Evolutionary conservation across 37 sponge, comb jelly and placozoan genomes (phyloP), one percentile per base, ranked within the genome.

Genomic region (Spongia lamella): DNA sequence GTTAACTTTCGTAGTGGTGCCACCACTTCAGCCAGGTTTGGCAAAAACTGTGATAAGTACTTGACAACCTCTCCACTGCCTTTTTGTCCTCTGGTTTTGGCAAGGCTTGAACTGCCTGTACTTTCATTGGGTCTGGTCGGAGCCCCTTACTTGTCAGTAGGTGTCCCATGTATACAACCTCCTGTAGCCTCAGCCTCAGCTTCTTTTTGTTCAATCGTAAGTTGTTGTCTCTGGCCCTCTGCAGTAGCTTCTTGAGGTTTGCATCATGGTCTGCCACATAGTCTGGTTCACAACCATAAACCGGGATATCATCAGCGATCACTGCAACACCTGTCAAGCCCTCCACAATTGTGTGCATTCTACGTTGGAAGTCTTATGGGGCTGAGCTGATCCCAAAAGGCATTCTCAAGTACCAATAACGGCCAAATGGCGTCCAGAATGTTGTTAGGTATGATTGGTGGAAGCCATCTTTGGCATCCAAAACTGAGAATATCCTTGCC

Each of bases 321-420:
- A 29, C 76, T 16, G 38, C 25, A 40, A 81, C 82, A 36, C 82
- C 73, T 33, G 29, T 65, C 25, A 47, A 37, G 33, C 82, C 73
- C 21, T 72, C 65, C 40, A 79, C 24, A 29, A 49, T 27, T 32
- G 33, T 21, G n/a, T 63, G 33, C 78, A 77, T 22, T 66, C 53
- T 47, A 19, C 61, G 32, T 51, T 77, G 54, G 54, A 77, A 77
- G 16, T 65, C 39, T 22, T 77, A 65, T 30, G 65, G 78, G 17
- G 78, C 65, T 22, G 31, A 59, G 54, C 55, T 32, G 35, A 77
- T 63, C 29, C 78, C 78, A 49, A 77, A 65, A 43, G 66, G 78
- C 36, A 77, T 25, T 21, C 63, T 53, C 16, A 59, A 24, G 31
- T 27, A 65, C 31, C 60, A n/a, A 30, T 43, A 79, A 24, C 66